Percentiles rank a stretch among this genome's conserved stretches.
Conservation (phyloP, 1,140 invertebrate species). For the Drosophila kikkawai region DNA sequence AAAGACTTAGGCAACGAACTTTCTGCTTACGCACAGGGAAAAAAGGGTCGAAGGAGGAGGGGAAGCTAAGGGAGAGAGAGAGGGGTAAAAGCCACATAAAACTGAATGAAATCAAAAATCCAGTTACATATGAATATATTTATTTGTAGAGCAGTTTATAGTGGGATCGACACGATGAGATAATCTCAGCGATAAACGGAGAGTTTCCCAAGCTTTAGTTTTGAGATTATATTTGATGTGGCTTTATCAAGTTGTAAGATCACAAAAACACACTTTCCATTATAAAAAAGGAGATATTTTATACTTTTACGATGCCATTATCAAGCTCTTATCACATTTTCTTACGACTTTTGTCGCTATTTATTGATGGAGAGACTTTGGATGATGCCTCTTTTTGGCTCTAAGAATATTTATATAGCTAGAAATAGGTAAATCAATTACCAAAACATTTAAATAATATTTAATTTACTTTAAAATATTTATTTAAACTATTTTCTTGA, state of each 20-base stretch:
- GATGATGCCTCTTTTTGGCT: background rate
- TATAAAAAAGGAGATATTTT: constrained; percentile 4
- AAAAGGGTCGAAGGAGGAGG: background rate
- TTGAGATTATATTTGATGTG: background rate
- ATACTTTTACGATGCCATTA: constrained; percentile 5
- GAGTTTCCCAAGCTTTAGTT: background rate
- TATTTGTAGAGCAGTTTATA: constrained; percentile 24
- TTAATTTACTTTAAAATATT: background rate
- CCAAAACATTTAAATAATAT: background rate
- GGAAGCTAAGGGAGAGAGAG: background rate
- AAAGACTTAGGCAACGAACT: constrained; percentile 80
- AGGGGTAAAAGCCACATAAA: constrained; percentile 13
- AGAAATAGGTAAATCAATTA: background rate
- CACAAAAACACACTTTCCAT: constrained; percentile 2
- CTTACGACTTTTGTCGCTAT: constrained; percentile 4
- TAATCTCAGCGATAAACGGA: constrained; percentile 22
- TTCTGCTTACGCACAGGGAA: constrained; percentile 19
- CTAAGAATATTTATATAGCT: background rate
- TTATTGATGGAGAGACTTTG: background rate
- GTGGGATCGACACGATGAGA: constrained; percentile 45
- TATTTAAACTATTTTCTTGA: too few species aligned
- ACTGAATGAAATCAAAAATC: constrained; percentile 42
- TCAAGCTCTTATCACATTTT: background rate
- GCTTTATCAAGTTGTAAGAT: constrained; percentile 8
- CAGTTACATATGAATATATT: constrained; percentile 34